These are phyloP conservation scores for Clarias batrachus DNA, from an alignment of 2,113 vertebrate species.

Conservation along the genomic window DNA sequence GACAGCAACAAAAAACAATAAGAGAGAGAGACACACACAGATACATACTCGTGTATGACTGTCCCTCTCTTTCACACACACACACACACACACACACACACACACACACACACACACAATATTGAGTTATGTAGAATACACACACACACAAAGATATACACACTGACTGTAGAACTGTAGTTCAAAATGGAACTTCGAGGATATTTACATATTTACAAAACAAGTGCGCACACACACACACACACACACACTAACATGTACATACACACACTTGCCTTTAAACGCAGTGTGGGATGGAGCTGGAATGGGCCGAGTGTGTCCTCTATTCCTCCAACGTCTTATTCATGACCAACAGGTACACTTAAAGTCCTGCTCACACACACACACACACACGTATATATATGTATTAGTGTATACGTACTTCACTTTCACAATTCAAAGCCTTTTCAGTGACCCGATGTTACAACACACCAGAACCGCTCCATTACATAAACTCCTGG, in stretches of 20 bases:
- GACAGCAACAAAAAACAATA: too few species aligned
- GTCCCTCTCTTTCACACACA: background rate
- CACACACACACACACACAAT: background rate
- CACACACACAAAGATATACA: background rate
- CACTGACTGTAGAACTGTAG: background rate
- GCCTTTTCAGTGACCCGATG: background rate
- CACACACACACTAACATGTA: conserved; percentile 20
- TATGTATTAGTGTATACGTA: background rate
- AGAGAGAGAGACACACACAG: too few species aligned
- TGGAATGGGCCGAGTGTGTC: background rate
- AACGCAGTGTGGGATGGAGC: conserved; percentile 30
- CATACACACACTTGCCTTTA: conserved; percentile 20
- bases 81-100: background rate
- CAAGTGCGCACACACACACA: conserved; percentile 49
- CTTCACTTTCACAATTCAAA: background rate
- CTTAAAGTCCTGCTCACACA: background rate
- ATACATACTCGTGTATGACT: too few species aligned
- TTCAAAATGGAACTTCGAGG: background rate
- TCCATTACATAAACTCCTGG: background rate
- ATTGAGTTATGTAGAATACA: background rate
- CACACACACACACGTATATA: background rate
- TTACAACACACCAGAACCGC: background rate
- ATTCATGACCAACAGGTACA: conserved; percentile 16
- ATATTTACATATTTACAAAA: background rate
- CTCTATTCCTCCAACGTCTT: conserved; percentile 20